Percentiles rank a stretch among this genome's conserved stretches.
Conservation (phyloP, 2,797 vertebrate species). For the Mus minutoides region DNA sequence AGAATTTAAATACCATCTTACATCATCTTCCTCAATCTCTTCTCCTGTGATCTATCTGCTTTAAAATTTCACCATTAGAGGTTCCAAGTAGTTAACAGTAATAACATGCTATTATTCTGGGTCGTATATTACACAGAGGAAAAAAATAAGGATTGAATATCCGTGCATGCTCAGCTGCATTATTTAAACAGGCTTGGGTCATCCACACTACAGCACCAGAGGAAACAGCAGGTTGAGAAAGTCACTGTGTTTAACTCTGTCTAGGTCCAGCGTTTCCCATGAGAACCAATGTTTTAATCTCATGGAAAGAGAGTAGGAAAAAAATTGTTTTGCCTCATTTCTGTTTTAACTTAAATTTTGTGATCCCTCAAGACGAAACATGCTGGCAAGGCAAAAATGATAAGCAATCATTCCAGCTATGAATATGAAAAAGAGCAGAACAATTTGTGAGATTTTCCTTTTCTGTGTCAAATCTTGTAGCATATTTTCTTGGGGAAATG, state of each 20-base stretch:
- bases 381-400: background rate
- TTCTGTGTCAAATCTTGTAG: background rate
- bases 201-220: background rate
- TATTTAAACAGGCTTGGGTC: background rate
- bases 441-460: background rate
- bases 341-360: background rate
- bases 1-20: background rate
- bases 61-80: background rate
- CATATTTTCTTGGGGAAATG: background rate
- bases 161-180: background rate
- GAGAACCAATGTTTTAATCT: background rate
- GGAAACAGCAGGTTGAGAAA: background rate
- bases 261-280: background rate
- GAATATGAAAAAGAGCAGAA: background rate
- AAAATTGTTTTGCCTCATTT: background rate
- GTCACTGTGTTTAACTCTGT: background rate
- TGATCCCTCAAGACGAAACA: background rate
- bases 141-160: background rate
- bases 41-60: background rate
- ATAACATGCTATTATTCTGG: background rate
- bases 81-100: background rate
- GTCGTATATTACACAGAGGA: background rate
- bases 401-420: background rate
- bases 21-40: background rate
- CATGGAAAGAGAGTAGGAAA: background rate